Conservation (phyloP, 2,888 invertebrate species). For the Drosophila ezoana region DNA sequence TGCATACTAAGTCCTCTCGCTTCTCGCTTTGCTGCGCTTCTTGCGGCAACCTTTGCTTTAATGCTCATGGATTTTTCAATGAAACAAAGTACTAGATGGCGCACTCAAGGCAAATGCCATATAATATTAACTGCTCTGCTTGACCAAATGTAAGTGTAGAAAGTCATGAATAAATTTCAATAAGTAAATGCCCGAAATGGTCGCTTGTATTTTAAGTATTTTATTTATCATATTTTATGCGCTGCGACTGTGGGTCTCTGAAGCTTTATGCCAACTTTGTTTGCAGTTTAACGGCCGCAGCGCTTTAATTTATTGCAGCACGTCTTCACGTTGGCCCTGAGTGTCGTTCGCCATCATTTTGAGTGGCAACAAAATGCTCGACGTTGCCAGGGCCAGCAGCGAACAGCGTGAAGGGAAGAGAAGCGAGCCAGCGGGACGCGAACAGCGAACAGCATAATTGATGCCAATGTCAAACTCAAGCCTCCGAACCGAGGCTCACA, state of each 20-base stretch:
- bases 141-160: constrained; percentile 36
- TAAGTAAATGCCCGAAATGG: constrained; percentile 31
- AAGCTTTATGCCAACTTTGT: constrained; percentile 47
- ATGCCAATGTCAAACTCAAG: constrained; percentile 49
- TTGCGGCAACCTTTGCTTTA: not conserved
- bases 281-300: constrained; percentile 44
- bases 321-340: constrained; percentile 48
- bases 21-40: not conserved
- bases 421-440: constrained; percentile 17
- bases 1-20: not conserved
- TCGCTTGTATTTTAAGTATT: constrained; percentile 33
- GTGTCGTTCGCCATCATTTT: constrained; percentile 58
- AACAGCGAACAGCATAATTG: constrained; percentile 57
- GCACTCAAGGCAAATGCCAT: constrained; percentile 2
- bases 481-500: constrained; percentile 3
- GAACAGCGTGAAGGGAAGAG: not conserved
- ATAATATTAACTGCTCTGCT: constrained; percentile 6
- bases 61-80: constrained; percentile 3
- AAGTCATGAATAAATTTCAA: constrained; percentile 71
- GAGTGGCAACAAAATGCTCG: constrained; percentile 53
- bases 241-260: constrained; percentile 16
- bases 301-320: constrained; percentile 67
- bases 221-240: constrained; percentile 51
- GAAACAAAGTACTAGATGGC: not conserved
- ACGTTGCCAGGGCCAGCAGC: constrained; percentile 27